Evolutionary conservation across 2,797 vertebrate species (phyloP).

Genomic region (Zalophus californianus): DNA sequence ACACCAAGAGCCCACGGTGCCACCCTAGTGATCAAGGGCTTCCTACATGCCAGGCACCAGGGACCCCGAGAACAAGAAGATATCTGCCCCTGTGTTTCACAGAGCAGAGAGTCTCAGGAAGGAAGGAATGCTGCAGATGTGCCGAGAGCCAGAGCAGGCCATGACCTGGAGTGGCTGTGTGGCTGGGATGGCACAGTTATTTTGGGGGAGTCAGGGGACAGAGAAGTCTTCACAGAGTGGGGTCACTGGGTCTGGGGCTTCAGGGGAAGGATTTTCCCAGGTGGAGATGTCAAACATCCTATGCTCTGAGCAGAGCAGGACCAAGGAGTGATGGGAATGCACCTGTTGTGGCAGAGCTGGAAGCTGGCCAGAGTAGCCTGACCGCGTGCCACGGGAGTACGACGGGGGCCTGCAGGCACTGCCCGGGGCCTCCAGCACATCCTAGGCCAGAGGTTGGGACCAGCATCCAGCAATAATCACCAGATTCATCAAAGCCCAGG

Average conservation of each 20-base stretch:
- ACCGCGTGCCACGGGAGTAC: neutral
- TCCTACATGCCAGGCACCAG: neutral
- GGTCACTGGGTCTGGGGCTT: neutral
- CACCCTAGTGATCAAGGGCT: neutral
- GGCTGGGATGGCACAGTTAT: too few species aligned
- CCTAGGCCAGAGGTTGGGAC: neutral
- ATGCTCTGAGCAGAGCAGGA: too few species aligned
- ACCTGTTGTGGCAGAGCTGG: too few species aligned
- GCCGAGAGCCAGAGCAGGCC: neutral
- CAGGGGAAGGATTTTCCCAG: neutral
- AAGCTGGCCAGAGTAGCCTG: neutral
- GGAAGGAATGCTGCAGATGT: neutral
- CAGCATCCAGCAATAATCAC: neutral
- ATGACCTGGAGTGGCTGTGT: too few species aligned
- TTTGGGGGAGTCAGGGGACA: neutral
- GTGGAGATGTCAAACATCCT: neutral
- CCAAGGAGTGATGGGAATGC: neutral
- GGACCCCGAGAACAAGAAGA: neutral
- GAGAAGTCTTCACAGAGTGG: neutral
- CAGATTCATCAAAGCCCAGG: neutral
- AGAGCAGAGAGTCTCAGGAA: neutral
- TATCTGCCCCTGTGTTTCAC: neutral
- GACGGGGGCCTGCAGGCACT: neutral
- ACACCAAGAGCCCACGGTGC: neutral
- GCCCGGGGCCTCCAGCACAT: fast-evolving